Percentiles rank a stretch among this genome's conserved stretches.
These are phyloP conservation scores for Graptemys geographica DNA, from an alignment of 2,797 vertebrate species.

Conservation along the genomic window DNA sequence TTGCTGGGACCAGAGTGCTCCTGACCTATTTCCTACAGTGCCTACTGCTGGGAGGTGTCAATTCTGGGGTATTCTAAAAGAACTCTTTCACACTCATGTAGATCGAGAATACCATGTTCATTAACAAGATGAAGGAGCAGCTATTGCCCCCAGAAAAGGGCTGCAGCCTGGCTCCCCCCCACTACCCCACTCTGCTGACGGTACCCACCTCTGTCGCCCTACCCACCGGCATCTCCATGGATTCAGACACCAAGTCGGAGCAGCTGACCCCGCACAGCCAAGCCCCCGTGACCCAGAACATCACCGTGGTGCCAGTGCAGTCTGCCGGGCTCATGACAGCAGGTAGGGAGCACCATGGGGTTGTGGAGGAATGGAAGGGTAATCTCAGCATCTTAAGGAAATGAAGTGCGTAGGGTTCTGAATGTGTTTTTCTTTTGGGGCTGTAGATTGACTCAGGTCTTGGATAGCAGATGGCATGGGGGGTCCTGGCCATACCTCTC, in stretches of 20 bases:
- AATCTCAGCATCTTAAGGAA: background rate
- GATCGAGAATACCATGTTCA: conserved; percentile 98
- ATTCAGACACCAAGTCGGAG: conserved; percentile 81
- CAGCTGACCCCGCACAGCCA: conserved; percentile 89
- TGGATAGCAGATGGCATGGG: background rate
- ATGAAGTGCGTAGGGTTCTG: rapidly evolving
- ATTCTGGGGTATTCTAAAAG: conserved; percentile 20
- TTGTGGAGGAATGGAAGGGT: rapidly evolving
- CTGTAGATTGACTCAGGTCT: background rate
- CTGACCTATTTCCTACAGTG: background rate
- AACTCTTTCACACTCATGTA: conserved; percentile 61
- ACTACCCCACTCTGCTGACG: conserved; percentile 94
- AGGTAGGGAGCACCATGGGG: conserved; percentile 80
- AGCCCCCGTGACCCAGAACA: conserved; percentile 94
- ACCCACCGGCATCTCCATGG: conserved; percentile 87
- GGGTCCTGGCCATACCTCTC: background rate
- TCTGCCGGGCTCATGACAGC: conserved; percentile 97
- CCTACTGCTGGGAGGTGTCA: background rate
- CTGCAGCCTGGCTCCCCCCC: conserved; percentile 86
- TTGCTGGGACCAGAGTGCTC: background rate
- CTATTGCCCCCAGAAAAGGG: conserved; percentile 92
- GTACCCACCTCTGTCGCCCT: conserved; percentile 89
- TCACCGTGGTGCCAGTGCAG: conserved; percentile 95
- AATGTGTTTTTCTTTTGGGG: background rate
- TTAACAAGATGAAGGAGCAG: conserved; percentile 99